Percentiles rank a stretch among this genome's conserved stretches.
phyloP scores from a whole-genome alignment of 2,888 invertebrate species.

The Caenorhabditis imperialis region DNA sequence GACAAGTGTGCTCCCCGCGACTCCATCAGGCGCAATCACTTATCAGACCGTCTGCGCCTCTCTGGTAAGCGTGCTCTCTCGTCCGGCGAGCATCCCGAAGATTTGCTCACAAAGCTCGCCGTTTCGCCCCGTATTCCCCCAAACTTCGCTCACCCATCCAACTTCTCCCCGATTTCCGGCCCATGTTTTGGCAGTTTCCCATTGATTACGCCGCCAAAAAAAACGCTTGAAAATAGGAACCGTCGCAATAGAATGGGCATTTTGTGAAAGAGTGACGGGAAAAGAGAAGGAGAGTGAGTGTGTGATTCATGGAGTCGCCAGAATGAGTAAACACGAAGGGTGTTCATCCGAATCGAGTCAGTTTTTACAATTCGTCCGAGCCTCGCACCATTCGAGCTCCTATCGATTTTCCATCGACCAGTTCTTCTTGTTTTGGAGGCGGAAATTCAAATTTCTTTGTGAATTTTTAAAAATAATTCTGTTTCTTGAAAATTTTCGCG shows the following conservation, averaged over 20 bases:
- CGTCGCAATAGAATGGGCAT: constrained; percentile 9
- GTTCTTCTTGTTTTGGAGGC: too few relatives aligned
- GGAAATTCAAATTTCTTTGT: constrained; percentile 3
- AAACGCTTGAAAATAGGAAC: constrained; percentile 8
- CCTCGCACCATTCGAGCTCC: constrained; percentile 6
- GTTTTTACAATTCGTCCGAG: too few relatives aligned
- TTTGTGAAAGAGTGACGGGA: constrained; percentile 9
- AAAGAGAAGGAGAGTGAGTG: constrained; percentile 2
- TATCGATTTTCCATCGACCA: too few relatives aligned
- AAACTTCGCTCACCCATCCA: constrained; percentile 2
- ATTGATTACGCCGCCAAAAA: constrained; percentile 11
- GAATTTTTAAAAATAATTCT: too few relatives aligned
- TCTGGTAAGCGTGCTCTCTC: constrained; percentile 5
- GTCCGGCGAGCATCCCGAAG: constrained; percentile 36
- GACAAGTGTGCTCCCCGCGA: constrained; percentile 26
- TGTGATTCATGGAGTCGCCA: constrained; percentile 10
- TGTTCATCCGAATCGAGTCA: constrained; percentile 35
- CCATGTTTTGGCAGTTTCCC: constrained; percentile 5
- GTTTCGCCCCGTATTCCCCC: constrained; percentile 21
- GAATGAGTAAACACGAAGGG: constrained; percentile 33
- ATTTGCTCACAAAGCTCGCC: constrained; percentile 40
- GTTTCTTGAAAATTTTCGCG: too few relatives aligned
- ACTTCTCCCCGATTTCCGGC: constrained; percentile 16
- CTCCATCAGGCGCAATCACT: constrained; percentile 33
- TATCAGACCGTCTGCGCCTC: constrained; percentile 27